These are phyloP conservation scores for Megalopta genalis DNA, from an alignment of 1,140 invertebrate genomes.

Conservation along the genomic window DNA sequence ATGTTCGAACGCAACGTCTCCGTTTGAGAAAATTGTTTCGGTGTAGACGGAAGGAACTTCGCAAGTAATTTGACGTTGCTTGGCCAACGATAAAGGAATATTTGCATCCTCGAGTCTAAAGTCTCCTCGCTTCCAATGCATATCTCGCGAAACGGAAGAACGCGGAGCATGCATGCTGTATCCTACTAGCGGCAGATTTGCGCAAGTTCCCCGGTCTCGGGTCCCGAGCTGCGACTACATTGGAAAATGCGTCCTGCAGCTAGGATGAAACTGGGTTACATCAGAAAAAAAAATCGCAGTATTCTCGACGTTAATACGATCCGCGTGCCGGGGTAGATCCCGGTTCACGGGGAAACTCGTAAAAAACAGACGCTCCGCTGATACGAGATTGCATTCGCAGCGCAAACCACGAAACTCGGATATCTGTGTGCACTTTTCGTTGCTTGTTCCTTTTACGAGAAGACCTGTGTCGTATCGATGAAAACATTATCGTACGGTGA, in stretches of 20 bases:
- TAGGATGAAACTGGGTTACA: slow-evolving; percentile 15
- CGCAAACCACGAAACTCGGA: no score
- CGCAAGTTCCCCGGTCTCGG: background rate
- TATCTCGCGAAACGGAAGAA: background rate
- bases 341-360: slow-evolving; percentile 3
- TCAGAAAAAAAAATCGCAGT: slow-evolving; percentile 12
- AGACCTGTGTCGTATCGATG: no score
- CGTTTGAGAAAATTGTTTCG: no score
- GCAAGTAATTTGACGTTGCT: no score
- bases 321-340: background rate
- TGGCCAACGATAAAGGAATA: background rate
- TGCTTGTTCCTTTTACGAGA: no score
- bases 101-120: background rate
- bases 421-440: no score
- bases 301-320: slow-evolving; percentile 6
- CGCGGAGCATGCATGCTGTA: background rate
- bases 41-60: no score
- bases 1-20: no score
- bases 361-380: background rate
- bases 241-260: background rate
- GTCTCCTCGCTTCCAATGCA: background rate
- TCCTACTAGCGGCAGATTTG: slow-evolving; percentile 4
- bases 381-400: no score
- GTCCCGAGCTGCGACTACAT: background rate
- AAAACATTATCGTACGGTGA: no score